phyloP scores from a whole-genome alignment of 2,888 invertebrate genomes.

The Buathra laborator region DNA sequence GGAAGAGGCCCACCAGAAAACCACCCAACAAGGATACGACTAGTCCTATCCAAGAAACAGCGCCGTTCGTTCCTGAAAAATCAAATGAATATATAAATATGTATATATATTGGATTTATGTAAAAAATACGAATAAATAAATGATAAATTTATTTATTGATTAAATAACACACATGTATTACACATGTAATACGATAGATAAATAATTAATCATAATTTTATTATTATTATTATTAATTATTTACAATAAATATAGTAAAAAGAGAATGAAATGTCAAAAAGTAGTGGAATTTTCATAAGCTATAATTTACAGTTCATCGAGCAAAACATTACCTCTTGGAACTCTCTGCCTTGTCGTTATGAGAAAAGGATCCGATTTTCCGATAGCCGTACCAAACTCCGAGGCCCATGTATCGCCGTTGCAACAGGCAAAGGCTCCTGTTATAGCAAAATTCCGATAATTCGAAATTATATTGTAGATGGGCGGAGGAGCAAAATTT shows the following conservation, averaged over 20 bases:
- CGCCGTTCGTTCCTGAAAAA: slow-evolving; percentile 93
- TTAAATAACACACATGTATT: too few relatives aligned
- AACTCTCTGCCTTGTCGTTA: slow-evolving; percentile 91
- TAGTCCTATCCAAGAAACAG: slow-evolving; percentile 89
- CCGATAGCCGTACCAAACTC: slow-evolving; percentile 93
- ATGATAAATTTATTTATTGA: too few relatives aligned
- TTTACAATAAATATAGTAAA: too few relatives aligned
- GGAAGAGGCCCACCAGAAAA: slow-evolving; percentile 89
- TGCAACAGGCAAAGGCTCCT: slow-evolving; percentile 92
- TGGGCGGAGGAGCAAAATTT: too few relatives aligned
- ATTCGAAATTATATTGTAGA: too few relatives aligned
- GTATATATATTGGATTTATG: too few relatives aligned
- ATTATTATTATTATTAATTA: too few relatives aligned
- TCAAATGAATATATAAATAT: slow-evolving; percentile 15
- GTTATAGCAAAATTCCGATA: neutral
- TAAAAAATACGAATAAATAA: too few relatives aligned
- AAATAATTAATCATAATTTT: too few relatives aligned
- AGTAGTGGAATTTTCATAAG: neutral
- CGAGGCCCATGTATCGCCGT: slow-evolving; percentile 97
- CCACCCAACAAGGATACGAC: slow-evolving; percentile 90
- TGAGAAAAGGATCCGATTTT: slow-evolving; percentile 89
- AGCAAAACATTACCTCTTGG: slow-evolving; percentile 88
- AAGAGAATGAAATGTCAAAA: neutral
- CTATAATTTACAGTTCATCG: neutral
- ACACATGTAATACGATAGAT: too few relatives aligned